Conservation (phyloP, 2,888 invertebrate genomes). For the Metellina segmentata region DNA sequence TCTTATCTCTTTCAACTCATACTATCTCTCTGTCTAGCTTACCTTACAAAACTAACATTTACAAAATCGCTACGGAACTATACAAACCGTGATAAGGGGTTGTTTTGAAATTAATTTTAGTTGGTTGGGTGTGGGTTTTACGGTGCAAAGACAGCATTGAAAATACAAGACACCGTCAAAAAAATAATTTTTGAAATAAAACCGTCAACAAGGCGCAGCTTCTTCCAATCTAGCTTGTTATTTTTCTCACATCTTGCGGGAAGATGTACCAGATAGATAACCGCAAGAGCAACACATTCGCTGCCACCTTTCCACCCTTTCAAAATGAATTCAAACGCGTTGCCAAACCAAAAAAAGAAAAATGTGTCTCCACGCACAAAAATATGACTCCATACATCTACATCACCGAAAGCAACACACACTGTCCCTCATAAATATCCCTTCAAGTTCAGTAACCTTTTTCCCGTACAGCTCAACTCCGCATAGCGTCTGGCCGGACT, state of each 20-base stretch:
- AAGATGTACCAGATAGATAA: neutral
- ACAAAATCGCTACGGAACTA: too few relatives aligned
- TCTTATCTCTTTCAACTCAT: too few relatives aligned
- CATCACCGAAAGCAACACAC: neutral
- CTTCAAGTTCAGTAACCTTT: neutral
- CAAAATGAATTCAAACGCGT: neutral
- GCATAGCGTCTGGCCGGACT: neutral
- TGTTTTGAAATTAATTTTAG: too few relatives aligned
- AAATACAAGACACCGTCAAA: neutral
- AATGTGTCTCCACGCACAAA: neutral
- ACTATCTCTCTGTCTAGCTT: too few relatives aligned
- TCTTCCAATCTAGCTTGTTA: neutral
- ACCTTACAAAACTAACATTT: too few relatives aligned
- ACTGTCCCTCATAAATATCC: neutral
- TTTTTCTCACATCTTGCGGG: neutral
- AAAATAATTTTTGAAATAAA: neutral
- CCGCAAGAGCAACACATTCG: neutral
- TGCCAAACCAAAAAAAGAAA: neutral
- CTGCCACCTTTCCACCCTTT: neutral
- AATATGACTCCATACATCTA: neutral
- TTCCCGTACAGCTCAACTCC: neutral
- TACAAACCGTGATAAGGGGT: too few relatives aligned
- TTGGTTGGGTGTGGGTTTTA: too few relatives aligned
- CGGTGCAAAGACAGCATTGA: too few relatives aligned
- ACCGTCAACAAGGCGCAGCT: too few relatives aligned